Conservation (phyloP, 1,140 invertebrate species). For the Leguminivora glycinivorella region DNA sequence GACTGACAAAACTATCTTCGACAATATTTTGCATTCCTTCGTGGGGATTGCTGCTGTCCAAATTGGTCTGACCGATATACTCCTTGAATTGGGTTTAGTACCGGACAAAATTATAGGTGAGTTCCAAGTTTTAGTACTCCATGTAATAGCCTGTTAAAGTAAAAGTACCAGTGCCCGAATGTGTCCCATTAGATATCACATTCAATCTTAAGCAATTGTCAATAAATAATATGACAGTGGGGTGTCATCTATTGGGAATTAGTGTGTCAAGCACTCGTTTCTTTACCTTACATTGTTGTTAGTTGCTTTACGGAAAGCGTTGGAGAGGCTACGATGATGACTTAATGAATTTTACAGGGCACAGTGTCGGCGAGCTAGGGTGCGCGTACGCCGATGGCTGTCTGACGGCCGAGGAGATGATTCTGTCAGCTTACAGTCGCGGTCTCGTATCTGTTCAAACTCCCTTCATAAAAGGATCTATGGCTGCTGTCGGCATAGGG, state of each 20-base stretch:
- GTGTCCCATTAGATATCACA: too few relatives aligned
- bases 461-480: conserved; percentile 85
- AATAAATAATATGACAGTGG: too few relatives aligned
- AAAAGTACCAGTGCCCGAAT: too few relatives aligned
- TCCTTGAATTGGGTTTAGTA: conserved; percentile 83
- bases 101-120: conserved; percentile 87
- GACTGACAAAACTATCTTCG: conserved; percentile 83
- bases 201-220: too few relatives aligned
- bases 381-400: conserved; percentile 92
- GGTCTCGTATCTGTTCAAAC: conserved; percentile 89
- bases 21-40: conserved; percentile 90
- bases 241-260: too few relatives aligned
- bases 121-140: too few relatives aligned
- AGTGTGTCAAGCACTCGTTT: too few relatives aligned
- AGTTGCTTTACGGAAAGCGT: too few relatives aligned
- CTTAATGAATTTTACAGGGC: conserved; percentile 55
- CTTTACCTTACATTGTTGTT: too few relatives aligned
- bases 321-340: neutral
- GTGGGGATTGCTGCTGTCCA: conserved; percentile 92
- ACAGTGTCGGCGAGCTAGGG: conserved; percentile 89
- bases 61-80: conserved; percentile 87
- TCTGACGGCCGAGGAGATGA: conserved; percentile 16
- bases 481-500: conserved; percentile 87
- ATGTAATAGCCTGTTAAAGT: too few relatives aligned
- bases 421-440: conserved; percentile 82